A percentile compares a stretch with the other conserved stretches of the same genome.
Conservation (phyloP, 1,140 invertebrate genomes). For the Caenorhabditis remanei region DNA sequence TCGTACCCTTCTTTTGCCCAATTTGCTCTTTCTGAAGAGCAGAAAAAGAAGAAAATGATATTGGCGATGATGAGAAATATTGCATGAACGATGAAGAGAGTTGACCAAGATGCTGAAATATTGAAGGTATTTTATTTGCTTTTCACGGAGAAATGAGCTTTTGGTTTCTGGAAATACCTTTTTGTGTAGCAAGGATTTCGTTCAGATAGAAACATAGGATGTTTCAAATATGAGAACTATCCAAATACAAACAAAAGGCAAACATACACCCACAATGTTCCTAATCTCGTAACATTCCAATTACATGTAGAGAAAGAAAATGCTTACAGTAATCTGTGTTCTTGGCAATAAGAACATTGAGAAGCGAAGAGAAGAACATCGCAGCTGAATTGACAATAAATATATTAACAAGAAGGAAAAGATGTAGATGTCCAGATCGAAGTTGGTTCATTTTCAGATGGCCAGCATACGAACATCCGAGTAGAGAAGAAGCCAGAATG, state of each 20-base stretch:
- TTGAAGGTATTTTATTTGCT: not conserved
- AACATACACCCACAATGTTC: not conserved
- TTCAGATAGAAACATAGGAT: not conserved
- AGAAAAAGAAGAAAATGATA: constrained; percentile 52
- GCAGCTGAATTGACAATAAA: constrained; percentile 41
- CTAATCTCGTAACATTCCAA: not conserved
- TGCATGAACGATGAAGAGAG: constrained; percentile 46
- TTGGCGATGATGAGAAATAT: constrained; percentile 48
- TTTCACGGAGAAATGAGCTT: not conserved
- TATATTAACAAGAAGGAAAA: constrained; percentile 56
- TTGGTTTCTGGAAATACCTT: not conserved
- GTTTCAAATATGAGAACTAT: not conserved
- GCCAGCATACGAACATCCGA: constrained; percentile 49
- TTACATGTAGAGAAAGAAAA: no score
- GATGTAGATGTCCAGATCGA: constrained; percentile 42
- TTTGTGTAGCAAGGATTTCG: no score
- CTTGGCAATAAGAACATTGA: constrained; percentile 59
- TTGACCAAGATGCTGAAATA: constrained; percentile 56
- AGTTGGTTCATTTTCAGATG: constrained; percentile 51
- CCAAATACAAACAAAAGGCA: constrained; percentile 9
- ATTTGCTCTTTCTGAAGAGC: constrained; percentile 38
- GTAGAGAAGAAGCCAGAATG: constrained; percentile 51
- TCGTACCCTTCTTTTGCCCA: constrained; percentile 61
- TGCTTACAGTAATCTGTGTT: constrained; percentile 53
- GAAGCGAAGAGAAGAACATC: constrained; percentile 47